Base-by-base conservation (phyloP, 2,113 vertebrate species). In the Rhodinocichla rosea region DNA sequence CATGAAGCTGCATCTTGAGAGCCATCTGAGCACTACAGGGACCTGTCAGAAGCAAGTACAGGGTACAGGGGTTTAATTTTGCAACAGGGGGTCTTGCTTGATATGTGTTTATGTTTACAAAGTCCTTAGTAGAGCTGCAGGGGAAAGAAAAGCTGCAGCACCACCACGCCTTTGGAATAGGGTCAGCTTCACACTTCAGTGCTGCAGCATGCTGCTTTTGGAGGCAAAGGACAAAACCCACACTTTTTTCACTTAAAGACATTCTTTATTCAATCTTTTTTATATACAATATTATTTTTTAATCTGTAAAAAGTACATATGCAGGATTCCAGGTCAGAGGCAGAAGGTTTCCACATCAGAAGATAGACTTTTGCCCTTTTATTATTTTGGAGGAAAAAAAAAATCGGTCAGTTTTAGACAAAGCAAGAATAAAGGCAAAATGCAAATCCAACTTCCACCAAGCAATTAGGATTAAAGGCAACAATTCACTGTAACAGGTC, bases 201-300 rank as follows among this genome's bases (percentile, higher is more conserved):
- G 30, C 39, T 83, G 42, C 10, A 24, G 40, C 40, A 59, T 22
- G 35, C 24, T 77, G 57, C 44, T 52, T 4, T 1, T 45, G 40
- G 28, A 87, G 53, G 32, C 35, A 60, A 94, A 85, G 37, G 71
- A 89, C 44, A 90, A 60, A 86, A 88, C 39, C 1, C 1, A 5
- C 53, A 85, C 37, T 20, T 35, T 89, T 92, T 96, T 98, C 98
- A 96, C 97, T 97, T 98, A 97, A 98, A 98, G 97, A 97, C 97
- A 97, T 98, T 98, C 96, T 98, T 98, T 98, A 98, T 98, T 98
- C 98, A 95, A 97, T 92, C 87, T 96, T 96, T 97, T 96, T 93
- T 97, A 98, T 98, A 97, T 97, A 98, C 97, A 98, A 97, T 97
- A 97, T 97, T 97, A 97, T 95, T 94, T 98, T 90, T 98, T 94